These are phyloP conservation scores for Elegia similella DNA, from an alignment of 2,888 invertebrate species.

Conservation along the genomic window DNA sequence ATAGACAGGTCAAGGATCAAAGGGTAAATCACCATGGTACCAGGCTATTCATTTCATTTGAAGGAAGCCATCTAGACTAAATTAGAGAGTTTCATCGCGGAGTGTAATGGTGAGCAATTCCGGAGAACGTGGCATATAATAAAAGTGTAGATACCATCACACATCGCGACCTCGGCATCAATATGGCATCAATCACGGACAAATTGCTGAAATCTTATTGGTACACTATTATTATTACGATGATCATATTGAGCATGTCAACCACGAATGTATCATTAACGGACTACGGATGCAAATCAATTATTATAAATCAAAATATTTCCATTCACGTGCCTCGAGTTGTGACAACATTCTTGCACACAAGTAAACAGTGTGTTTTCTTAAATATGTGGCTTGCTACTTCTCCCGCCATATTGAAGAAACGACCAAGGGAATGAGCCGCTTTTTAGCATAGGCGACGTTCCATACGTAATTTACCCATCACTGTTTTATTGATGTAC, in stretches of 20 bases:
- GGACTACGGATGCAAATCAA: constrained; percentile 3
- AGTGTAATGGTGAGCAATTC: background rate
- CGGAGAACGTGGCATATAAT: background rate
- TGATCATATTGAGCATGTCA: constrained; percentile 23
- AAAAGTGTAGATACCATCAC: constrained; percentile 20
- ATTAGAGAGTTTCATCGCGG: background rate
- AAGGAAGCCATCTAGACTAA: background rate
- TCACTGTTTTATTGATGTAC: too few species aligned
- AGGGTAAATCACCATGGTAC: too few species aligned
- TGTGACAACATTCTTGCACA: too few species aligned
- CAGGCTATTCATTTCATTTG: too few species aligned
- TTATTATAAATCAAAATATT: constrained; percentile 6
- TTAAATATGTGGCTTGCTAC: too few species aligned
- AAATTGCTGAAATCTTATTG: constrained; percentile 24
- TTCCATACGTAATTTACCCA: too few species aligned
- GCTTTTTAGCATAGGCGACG: too few species aligned
- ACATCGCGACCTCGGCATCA: constrained; percentile 33
- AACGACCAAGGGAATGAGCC: too few species aligned
- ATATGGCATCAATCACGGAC: constrained; percentile 35
- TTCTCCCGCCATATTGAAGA: too few species aligned
- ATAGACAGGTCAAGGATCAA: too few species aligned
- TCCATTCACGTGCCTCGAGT: background rate
- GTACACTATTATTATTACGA: constrained; percentile 18
- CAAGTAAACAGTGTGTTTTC: too few species aligned
- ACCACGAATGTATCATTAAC: constrained; percentile 8